Percentiles rank a stretch among this genome's conserved stretches.
Evolutionary conservation across 2,113 vertebrate genomes (phyloP).

Genomic region (Kryptolebias marmoratus): DNA sequence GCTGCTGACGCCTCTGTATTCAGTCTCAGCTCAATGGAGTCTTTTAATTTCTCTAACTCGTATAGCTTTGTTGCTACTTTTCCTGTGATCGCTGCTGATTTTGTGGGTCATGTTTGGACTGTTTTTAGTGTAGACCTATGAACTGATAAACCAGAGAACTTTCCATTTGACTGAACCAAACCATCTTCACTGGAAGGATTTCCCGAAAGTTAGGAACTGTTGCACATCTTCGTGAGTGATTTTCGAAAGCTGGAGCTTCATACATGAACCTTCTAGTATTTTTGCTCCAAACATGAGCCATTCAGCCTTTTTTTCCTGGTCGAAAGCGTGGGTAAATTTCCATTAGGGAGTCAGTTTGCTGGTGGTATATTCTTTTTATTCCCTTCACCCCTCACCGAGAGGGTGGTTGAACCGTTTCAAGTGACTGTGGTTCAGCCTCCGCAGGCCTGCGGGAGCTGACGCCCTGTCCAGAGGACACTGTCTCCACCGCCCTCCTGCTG

Average conservation of each 20-base stretch:
- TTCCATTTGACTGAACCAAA: neutral
- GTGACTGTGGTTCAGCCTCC: conserved; percentile 57
- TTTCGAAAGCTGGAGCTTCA: conserved; percentile 8
- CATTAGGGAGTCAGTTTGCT: conserved; percentile 16
- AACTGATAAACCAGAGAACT: conserved; percentile 35
- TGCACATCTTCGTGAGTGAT: conserved; percentile 3
- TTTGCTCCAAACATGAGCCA: conserved; percentile 1
- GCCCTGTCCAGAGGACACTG: conserved; percentile 63
- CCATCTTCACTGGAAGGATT: neutral
- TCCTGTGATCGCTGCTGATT: neutral
- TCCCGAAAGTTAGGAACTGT: neutral
- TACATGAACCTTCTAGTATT: neutral
- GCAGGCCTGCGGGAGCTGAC: conserved; percentile 66
- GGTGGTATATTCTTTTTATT: conserved; percentile 3
- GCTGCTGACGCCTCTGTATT: conserved; percentile 22
- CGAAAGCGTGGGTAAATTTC: neutral
- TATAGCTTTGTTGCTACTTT: neutral
- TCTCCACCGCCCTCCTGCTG: conserved; percentile 65
- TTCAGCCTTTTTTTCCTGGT: neutral
- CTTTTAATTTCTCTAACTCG: neutral
- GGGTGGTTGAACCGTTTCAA: conserved; percentile 17
- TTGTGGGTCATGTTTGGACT: neutral
- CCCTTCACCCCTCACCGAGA: conserved; percentile 26
- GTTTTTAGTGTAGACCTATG: neutral
- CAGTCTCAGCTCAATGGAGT: conserved; percentile 33